These are phyloP conservation scores for Halocynthia aurantium DNA, from an alignment of 23 tunicate genomes.

Conservation along the genomic window DNA sequence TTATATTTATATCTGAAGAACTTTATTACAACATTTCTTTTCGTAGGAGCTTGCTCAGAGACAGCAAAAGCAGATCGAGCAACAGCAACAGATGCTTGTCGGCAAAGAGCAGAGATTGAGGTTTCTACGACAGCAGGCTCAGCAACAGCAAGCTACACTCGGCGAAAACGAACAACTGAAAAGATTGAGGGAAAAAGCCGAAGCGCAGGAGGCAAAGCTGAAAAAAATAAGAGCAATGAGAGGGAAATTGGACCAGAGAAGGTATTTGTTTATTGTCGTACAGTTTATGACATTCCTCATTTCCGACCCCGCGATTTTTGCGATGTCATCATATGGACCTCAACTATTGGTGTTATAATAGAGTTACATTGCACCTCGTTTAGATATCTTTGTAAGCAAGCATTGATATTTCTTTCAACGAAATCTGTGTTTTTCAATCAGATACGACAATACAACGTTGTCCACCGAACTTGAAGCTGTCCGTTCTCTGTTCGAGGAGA, in stretches of 20 bases:
- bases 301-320: no score
- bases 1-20: no score
- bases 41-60: slow-evolving; percentile 62
- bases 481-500: slow-evolving; percentile 71
- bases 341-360: not conserved
- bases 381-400: not conserved
- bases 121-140: slow-evolving; percentile 80
- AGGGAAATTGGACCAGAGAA: slow-evolving; percentile 77
- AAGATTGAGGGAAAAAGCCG: slow-evolving; percentile 85
- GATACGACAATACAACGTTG: slow-evolving; percentile 66
- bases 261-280: slow-evolving; percentile 1
- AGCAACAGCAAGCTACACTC: slow-evolving; percentile 75
- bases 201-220: slow-evolving; percentile 92
- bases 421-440: not conserved
- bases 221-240: slow-evolving; percentile 70
- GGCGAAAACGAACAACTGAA: slow-evolving; percentile 82
- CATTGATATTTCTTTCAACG: no score
- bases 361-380: not conserved
- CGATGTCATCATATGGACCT: no score
- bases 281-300: not conserved
- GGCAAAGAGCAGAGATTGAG: slow-evolving; percentile 78
- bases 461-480: slow-evolving; percentile 95
- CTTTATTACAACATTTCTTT: not conserved
- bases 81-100: slow-evolving; percentile 69
- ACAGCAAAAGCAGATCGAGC: slow-evolving; percentile 84